Evolutionary conservation across 2,888 invertebrate genomes (phyloP).

Genomic region (Heliconius cydno): DNA sequence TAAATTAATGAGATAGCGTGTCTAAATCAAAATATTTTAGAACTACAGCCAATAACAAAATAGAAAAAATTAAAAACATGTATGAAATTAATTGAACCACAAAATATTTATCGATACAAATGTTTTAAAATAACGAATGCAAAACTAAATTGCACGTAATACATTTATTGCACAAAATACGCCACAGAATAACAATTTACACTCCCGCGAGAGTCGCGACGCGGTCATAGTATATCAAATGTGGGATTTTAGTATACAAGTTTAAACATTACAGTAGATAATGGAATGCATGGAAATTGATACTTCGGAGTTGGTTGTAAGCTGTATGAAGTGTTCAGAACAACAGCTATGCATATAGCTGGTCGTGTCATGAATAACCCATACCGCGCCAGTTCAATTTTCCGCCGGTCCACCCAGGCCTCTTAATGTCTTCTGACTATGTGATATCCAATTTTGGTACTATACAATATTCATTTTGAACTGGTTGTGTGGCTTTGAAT

Average conservation of each 20-base stretch:
- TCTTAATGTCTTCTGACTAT: slow-evolving; percentile 61
- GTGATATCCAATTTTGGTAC: slow-evolving; percentile 52
- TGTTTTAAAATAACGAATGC: slow-evolving; percentile 29
- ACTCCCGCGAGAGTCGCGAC: slow-evolving; percentile 9
- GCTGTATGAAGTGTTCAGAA: slow-evolving; percentile 56
- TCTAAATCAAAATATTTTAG: neutral
- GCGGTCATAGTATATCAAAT: slow-evolving; percentile 17
- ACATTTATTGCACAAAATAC: slow-evolving; percentile 36
- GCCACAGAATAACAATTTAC: slow-evolving; percentile 37
- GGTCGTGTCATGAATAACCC: slow-evolving; percentile 70
- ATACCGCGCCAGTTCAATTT: slow-evolving; percentile 70
- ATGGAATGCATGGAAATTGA: slow-evolving; percentile 35
- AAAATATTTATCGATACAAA: slow-evolving; percentile 24
- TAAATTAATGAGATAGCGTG: neutral
- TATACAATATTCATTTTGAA: slow-evolving; percentile 47
- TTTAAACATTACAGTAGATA: slow-evolving; percentile 30
- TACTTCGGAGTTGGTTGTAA: slow-evolving; percentile 49
- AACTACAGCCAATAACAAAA: neutral
- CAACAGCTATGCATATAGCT: slow-evolving; percentile 63
- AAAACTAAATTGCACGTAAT: slow-evolving; percentile 37
- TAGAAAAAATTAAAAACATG: neutral
- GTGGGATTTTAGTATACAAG: slow-evolving; percentile 31
- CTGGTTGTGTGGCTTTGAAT: slow-evolving; percentile 37
- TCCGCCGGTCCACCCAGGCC: slow-evolving; percentile 63
- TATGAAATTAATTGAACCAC: slow-evolving; percentile 9